Evolutionary conservation across 1,140 invertebrate genomes (phyloP).

Genomic region (Phymorhynchus buccinoides): DNA sequence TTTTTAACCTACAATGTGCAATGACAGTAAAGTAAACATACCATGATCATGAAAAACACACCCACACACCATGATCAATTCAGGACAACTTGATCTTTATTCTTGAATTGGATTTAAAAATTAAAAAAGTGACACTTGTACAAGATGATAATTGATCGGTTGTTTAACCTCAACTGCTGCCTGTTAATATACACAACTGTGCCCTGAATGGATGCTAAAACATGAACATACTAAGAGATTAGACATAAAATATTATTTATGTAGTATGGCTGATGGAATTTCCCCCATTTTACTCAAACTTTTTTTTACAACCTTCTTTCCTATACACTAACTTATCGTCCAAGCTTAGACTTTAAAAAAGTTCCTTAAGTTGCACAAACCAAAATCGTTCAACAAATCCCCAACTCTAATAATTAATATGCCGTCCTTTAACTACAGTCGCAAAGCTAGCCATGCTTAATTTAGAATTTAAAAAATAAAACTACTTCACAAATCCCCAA

Average conservation of each 20-base stretch:
- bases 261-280: neutral
- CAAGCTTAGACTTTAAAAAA: neutral
- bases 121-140: slow-evolving; percentile 1
- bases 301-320: neutral
- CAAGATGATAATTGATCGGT: neutral
- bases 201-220: slow-evolving; percentile 29
- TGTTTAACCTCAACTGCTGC: slow-evolving; percentile 30
- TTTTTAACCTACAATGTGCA: neutral
- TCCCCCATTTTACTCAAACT: neutral
- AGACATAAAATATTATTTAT: neutral
- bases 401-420: too few relatives aligned
- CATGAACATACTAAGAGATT: neutral
- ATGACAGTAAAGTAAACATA: too few relatives aligned
- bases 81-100: neutral
- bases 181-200: slow-evolving; percentile 29
- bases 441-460: too few relatives aligned
- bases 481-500: too few relatives aligned
- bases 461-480: too few relatives aligned
- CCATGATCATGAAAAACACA: too few relatives aligned
- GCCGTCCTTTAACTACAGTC: too few relatives aligned
- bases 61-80: neutral
- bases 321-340: neutral
- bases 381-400: too few relatives aligned
- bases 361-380: too few relatives aligned
- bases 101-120: neutral